Conservation (phyloP, 2,113 vertebrate genomes). For the Arizona elegans region DNA sequence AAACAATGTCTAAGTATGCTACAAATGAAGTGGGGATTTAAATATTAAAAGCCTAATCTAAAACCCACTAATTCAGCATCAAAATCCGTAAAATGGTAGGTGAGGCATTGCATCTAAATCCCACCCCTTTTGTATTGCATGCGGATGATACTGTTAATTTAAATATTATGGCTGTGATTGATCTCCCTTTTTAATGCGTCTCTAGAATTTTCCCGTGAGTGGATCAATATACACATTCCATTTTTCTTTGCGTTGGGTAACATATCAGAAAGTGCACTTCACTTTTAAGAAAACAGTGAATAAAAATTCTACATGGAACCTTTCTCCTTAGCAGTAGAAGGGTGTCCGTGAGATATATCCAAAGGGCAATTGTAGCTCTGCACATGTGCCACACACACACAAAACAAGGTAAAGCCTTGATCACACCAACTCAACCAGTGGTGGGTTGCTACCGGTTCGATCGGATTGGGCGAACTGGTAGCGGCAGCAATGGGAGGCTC, state of each 20-base stretch:
- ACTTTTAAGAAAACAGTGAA: background rate
- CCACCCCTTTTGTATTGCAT: background rate
- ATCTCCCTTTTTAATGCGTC: background rate
- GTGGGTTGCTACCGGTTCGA: too few relatives aligned
- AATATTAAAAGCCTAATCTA: background rate
- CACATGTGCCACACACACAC: background rate
- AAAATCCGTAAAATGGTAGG: background rate
- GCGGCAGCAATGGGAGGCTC: too few relatives aligned
- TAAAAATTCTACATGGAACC: background rate
- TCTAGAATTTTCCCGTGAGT: background rate
- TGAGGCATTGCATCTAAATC: background rate
- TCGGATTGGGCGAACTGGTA: too few relatives aligned
- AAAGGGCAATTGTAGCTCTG: background rate
- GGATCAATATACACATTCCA: too few relatives aligned
- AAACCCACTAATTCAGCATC: background rate
- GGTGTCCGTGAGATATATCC: background rate
- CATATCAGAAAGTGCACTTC: background rate
- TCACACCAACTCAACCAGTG: background rate
- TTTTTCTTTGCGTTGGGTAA: background rate
- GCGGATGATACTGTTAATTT: background rate
- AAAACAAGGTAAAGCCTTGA: background rate
- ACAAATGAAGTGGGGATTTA: background rate
- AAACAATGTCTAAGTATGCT: background rate
- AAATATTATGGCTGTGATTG: background rate
- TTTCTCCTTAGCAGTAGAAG: background rate